phyloP scores from a whole-genome alignment of 2,797 vertebrate species.

The Sebastes reedi region DNA sequence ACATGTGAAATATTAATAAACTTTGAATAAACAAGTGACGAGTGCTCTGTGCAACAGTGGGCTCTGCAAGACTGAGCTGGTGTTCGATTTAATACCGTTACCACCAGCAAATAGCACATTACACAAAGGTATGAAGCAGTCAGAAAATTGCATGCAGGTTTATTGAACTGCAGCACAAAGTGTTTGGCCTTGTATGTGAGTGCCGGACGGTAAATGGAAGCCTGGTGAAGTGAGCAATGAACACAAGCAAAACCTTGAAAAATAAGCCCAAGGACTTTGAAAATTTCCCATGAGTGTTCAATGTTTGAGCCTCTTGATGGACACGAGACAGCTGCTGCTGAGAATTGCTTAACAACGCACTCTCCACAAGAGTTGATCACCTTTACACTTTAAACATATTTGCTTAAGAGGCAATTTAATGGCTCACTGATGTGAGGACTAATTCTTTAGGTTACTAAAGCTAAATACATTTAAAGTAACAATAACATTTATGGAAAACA shows the following conservation, averaged over 20 bases:
- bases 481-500: slow-evolving; percentile 62
- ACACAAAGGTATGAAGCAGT: not conserved
- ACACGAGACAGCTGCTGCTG: not conserved
- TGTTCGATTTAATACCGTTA: too few species aligned
- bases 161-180: not conserved
- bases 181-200: not conserved
- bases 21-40: too few species aligned
- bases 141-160: not conserved
- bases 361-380: not conserved
- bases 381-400: slow-evolving; percentile 46
- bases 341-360: slow-evolving; percentile 23
- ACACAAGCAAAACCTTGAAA: not conserved
- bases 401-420: slow-evolving; percentile 77
- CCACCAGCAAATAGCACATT: not conserved
- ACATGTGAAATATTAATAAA: too few species aligned
- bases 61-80: too few species aligned
- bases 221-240: not conserved
- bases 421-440: slow-evolving; percentile 75
- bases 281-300: not conserved
- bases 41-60: too few species aligned
- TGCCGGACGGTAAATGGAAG: not conserved
- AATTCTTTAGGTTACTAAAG: slow-evolving; percentile 62
- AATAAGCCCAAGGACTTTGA: not conserved
- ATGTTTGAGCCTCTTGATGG: slow-evolving; percentile 10
- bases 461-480: slow-evolving; percentile 69